A percentile compares a stretch with the other conserved stretches of the same genome.
Evolutionary conservation across 2,888 invertebrate genomes (phyloP).

Genomic region (Leptogaster cylindrica): DNA sequence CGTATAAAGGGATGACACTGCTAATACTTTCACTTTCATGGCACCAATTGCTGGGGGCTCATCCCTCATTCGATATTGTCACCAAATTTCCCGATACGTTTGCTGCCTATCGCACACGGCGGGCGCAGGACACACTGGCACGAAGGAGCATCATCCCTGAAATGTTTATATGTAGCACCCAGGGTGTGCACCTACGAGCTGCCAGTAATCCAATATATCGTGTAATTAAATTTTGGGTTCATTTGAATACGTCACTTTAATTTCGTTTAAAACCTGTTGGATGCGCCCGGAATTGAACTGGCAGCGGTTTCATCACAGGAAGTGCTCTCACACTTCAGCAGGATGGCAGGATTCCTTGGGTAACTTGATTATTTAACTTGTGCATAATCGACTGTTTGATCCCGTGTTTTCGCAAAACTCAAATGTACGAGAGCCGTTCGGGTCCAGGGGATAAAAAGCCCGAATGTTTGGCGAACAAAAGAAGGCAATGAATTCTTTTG

Average conservation of each 20-base stretch:
- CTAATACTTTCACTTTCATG: slow-evolving; percentile 10
- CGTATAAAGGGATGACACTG: not conserved
- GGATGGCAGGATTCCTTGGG: not conserved
- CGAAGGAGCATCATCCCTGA: slow-evolving; percentile 3
- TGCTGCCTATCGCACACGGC: not conserved
- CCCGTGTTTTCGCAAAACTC: too few species aligned
- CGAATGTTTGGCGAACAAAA: too few species aligned
- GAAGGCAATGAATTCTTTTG: too few species aligned
- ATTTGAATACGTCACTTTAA: slow-evolving; percentile 42
- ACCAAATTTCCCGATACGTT: slow-evolving; percentile 24
- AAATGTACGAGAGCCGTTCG: too few species aligned
- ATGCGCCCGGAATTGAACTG: slow-evolving; percentile 39
- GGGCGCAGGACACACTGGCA: not conserved
- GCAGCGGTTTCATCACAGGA: slow-evolving; percentile 6
- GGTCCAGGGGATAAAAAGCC: too few species aligned
- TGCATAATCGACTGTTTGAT: slow-evolving; percentile 3
- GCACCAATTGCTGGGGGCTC: not conserved
- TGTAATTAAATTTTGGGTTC: slow-evolving; percentile 62
- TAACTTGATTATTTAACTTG: slow-evolving; percentile 3
- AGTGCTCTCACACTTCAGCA: not conserved
- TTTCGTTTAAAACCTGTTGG: slow-evolving; percentile 47
- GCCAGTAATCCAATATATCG: slow-evolving; percentile 61
- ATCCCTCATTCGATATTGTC: slow-evolving; percentile 34
- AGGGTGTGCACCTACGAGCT: slow-evolving; percentile 33
- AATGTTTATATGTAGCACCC: slow-evolving; percentile 9